phyloP scores from a whole-genome alignment of 1,140 invertebrate genomes.

The Palaemon carinicauda region DNA sequence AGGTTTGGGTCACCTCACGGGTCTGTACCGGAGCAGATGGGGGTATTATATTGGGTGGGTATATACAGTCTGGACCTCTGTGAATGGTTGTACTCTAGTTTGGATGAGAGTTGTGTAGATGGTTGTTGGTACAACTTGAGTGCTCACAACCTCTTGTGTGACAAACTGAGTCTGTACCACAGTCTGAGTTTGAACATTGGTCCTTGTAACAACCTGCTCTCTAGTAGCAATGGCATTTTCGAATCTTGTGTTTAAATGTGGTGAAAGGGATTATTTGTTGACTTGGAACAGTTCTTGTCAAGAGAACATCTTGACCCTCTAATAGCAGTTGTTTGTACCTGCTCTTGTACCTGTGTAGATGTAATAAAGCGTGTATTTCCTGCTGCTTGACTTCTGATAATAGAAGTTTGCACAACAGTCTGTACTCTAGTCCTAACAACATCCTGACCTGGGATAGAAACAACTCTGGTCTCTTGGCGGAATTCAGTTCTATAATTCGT shows the following conservation, averaged over 20 bases:
- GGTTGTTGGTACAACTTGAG: constrained; percentile 31
- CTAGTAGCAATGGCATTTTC: constrained; percentile 15
- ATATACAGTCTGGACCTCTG: constrained; percentile 45
- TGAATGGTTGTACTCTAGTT: constrained; percentile 45
- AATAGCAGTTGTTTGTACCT: constrained; percentile 30
- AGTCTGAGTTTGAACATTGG: constrained; percentile 43
- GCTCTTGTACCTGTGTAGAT: constrained; percentile 6
- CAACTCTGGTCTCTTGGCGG: constrained; percentile 16
- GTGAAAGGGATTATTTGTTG: constrained; percentile 39
- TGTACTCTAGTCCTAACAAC: constrained; percentile 28
- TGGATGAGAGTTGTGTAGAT: constrained; percentile 40
- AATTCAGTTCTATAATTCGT: constrained; percentile 32
- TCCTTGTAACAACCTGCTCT: constrained; percentile 40
- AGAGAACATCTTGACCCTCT: constrained; percentile 7
- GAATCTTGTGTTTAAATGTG: constrained; percentile 38
- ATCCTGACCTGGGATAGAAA: constrained; percentile 27
- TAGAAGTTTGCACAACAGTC: constrained; percentile 31
- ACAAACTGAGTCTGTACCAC: constrained; percentile 31
- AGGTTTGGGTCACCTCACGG: constrained; percentile 14
- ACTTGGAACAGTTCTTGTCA: constrained; percentile 16
- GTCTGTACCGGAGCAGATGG: constrained; percentile 22
- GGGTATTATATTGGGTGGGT: constrained; percentile 39
- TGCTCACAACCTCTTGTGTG: constrained; percentile 42
- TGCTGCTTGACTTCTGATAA: constrained; percentile 14
- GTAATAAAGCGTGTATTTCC: constrained; percentile 38